Conservation (phyloP, 2,113 vertebrate genomes). For the Caracal caracal region DNA sequence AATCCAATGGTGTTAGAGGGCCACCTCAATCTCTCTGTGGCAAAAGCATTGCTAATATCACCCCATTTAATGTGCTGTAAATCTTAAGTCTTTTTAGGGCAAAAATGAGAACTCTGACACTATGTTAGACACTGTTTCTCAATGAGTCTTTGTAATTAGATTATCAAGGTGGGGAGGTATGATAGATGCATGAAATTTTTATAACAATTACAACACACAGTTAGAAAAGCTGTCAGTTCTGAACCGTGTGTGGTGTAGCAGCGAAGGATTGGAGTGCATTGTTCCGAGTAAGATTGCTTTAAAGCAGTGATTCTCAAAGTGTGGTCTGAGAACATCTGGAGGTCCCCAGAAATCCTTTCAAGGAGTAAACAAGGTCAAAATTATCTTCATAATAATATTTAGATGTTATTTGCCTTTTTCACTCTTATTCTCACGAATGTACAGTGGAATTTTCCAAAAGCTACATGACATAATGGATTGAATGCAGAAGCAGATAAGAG, state of each 20-base stretch:
- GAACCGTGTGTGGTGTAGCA: neutral
- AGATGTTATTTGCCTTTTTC: neutral
- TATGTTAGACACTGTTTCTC: neutral
- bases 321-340: neutral
- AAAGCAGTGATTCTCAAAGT: neutral
- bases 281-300: neutral
- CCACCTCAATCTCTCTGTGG: neutral
- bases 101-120: neutral
- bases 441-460: neutral
- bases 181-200: neutral
- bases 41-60: neutral
- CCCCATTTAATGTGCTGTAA: neutral
- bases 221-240: neutral
- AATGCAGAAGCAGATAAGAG: neutral
- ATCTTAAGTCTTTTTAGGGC: neutral
- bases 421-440: neutral
- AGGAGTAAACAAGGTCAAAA: neutral
- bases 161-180: neutral
- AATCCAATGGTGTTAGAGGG: neutral
- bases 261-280: neutral
- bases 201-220: neutral
- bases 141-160: neutral
- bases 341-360: neutral
- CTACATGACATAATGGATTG: neutral
- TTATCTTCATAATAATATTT: neutral